phyloP scores from a whole-genome alignment of 2,888 invertebrate genomes.

The Syrista parreyssii region DNA sequence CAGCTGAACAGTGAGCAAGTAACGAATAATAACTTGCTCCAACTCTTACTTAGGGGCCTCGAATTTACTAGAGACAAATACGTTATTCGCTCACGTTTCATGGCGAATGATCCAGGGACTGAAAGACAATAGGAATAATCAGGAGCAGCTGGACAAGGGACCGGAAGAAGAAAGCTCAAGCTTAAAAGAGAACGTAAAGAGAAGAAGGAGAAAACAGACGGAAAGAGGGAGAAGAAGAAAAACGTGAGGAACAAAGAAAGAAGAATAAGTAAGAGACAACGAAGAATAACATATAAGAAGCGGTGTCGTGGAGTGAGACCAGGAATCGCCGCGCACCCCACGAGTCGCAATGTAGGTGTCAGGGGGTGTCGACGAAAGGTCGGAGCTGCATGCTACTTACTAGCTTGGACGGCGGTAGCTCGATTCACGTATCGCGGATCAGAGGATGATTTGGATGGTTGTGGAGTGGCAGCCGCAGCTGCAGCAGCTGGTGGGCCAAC shows the following conservation, averaged over 20 bases:
- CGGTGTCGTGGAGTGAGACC: too few relatives aligned
- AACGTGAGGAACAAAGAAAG: background rate
- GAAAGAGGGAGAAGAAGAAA: conserved; percentile 5
- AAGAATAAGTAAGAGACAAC: background rate
- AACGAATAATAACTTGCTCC: too few relatives aligned
- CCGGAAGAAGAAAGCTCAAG: conserved; percentile 22
- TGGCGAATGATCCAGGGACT: too few relatives aligned
- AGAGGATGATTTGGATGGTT: conserved; percentile 61
- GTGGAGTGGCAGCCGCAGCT: conserved; percentile 39
- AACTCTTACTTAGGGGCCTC: too few relatives aligned
- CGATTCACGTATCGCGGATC: conserved; percentile 60
- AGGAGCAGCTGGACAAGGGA: too few relatives aligned
- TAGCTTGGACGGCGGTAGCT: conserved; percentile 61
- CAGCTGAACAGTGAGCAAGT: too few relatives aligned
- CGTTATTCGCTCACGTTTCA: too few relatives aligned
- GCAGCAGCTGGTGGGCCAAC: conserved; percentile 47
- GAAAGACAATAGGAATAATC: too few relatives aligned
- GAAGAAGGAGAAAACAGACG: background rate
- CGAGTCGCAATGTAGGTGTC: too few relatives aligned
- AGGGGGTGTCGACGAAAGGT: too few relatives aligned
- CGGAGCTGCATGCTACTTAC: conserved; percentile 61
- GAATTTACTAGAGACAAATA: too few relatives aligned
- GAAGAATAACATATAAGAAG: background rate
- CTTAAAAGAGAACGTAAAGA: background rate
- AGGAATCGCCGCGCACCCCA: too few relatives aligned